Evolutionary conservation across 2,797 vertebrate species (phyloP), one percentile per base, ranked within the genome.

Genomic region (Moxostoma hubbsi): DNA sequence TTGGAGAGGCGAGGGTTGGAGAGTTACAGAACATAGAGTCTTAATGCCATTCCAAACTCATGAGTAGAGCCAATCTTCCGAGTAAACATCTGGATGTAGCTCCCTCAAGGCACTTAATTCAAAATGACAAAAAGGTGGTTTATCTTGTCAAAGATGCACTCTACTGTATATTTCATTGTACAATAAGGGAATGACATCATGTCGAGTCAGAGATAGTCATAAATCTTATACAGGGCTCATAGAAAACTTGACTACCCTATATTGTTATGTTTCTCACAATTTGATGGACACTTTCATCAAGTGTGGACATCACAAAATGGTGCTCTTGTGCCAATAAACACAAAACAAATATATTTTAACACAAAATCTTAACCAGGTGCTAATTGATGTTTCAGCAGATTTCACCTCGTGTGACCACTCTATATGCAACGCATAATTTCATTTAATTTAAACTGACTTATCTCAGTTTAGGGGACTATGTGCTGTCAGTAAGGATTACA

Each of bases 121-220:
- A 58, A 57, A 65, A 66, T 49, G 62, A 49, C 12, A 54, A 75
- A 75, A 75, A 54, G n/a, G 49, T 72, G 5, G 49, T 73, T 61
- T 51, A 51, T 43, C 47, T 73, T n/a, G 47, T 62, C 71, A n/a
- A 43, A 50, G 43, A 57, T 7, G 18, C 18, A 18, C 16, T 76
- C 9, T 15, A 53, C 36, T 13, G 13, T 63, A 46, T 12, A 9
- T 13, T 49, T 58, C 36, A 36, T 58, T 66, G 45, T 67, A 36
- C 15, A 58, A 57, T 50, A 49, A 49, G 46, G 45, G 53, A 66
- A 76, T 66, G 63, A 67, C 63, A 75, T 58, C 74, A 76, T 59
- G 46, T 50, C 16, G 13, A 58, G 15, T 58, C 18, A 8, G 50
- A 47, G 10, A 54, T 74, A 43, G 45, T 57, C 5, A 24, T 13